A percentile compares a stretch with the other conserved stretches of the same genome.
Conservation (phyloP, 1,140 invertebrate species). For the Macrobrachium nipponense region DNA sequence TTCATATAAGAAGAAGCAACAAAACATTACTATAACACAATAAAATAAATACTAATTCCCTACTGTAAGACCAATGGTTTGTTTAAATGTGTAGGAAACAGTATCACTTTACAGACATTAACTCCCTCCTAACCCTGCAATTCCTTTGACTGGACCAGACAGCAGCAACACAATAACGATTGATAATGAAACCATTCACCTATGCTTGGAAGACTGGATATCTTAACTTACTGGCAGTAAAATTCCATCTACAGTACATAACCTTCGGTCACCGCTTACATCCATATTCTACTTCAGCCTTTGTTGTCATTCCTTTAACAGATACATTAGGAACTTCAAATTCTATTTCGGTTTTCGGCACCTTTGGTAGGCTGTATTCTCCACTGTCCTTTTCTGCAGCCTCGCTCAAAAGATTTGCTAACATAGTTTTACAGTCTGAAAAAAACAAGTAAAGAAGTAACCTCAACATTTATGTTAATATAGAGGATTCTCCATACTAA, state of each 20-base stretch:
- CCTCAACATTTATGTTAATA: background rate
- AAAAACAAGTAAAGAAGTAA: slow-evolving; percentile 61
- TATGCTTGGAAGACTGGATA: slow-evolving; percentile 16
- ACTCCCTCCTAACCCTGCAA: too few species aligned
- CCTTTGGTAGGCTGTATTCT: slow-evolving; percentile 78
- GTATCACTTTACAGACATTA: too few species aligned
- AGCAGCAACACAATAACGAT: background rate
- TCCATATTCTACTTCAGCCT: slow-evolving; percentile 80
- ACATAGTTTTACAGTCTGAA: slow-evolving; percentile 77
- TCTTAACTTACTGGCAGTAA: background rate
- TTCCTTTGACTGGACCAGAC: too few species aligned
- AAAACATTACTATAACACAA: too few species aligned
- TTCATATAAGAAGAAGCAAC: too few species aligned
- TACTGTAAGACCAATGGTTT: too few species aligned
- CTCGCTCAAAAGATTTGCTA: slow-evolving; percentile 78
- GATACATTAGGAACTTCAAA: slow-evolving; percentile 75
- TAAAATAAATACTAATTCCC: too few species aligned
- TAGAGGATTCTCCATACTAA: background rate
- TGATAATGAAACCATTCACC: slow-evolving; percentile 59
- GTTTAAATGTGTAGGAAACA: too few species aligned
- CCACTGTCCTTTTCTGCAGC: slow-evolving; percentile 74
- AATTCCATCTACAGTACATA: slow-evolving; percentile 66
- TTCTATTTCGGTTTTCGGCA: slow-evolving; percentile 77
- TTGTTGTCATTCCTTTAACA: slow-evolving; percentile 71
- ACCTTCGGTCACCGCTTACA: slow-evolving; percentile 77